Evolutionary conservation across 2,113 vertebrate genomes (phyloP), one percentile per base, ranked within the genome.

Genomic region (Oriolus oriolus): DNA sequence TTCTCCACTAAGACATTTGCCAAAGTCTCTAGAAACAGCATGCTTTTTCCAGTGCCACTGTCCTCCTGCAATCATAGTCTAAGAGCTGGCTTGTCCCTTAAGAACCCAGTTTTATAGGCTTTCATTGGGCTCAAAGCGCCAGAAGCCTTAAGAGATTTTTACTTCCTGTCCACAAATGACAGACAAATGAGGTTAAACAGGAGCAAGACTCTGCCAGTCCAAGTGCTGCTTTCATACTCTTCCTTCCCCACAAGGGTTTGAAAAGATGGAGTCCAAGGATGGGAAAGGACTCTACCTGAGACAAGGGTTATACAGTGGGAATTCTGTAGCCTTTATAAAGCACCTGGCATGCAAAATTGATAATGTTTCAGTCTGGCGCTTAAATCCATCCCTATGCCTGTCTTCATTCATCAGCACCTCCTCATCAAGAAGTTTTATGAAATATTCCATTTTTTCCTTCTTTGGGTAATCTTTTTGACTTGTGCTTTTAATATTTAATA

Each of bases 401-500:
- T 95, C 94, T 94, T 95, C 91, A 95, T 95, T 96, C 96, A 95
- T 94, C 93, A 91, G 80, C 89, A 87, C 78, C 77, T 95, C 91
- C 93, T 94, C 95, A 95, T 95, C 91, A 93, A 90, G 59, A 93
- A 90, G 50, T 93, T 96, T 93, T 94, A 91, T 96, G 91, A 97
- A 96, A 95, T 95, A 96, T 73, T 94, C 87, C 41, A 65, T 63
- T 90, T 95, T 91, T 94, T 88, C 64, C 87, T 93, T 91, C 87
- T 96, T 96, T 97, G 93, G 79, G 70, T 96, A 96, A 96, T 93
- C 87, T 91, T 97, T 95, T 66, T 96, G 86, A 96, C 95, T 97
- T 91, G 93, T 83, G 90, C 78, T 96, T 97, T 96, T 97, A 96
- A 95, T 96, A 97, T 95, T 95, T 96, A 96, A 96, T 96, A 96